Evolutionary conservation across 2,113 vertebrate species (phyloP).

Genomic region (Erpornis zantholeuca): DNA sequence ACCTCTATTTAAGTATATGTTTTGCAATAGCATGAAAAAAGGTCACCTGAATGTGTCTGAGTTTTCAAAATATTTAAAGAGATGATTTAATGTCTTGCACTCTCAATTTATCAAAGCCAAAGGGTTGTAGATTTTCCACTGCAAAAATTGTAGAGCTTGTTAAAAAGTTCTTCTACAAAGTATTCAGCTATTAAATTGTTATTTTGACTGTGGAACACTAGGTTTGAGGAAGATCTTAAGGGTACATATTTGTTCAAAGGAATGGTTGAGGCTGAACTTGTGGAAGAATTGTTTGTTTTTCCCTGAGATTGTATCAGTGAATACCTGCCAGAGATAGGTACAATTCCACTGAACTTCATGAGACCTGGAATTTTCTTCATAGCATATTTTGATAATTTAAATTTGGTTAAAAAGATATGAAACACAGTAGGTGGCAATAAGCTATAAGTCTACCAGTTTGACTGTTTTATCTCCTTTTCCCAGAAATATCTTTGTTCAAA

Average conservation of each 20-base stretch:
- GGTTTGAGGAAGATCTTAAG: not conserved
- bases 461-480: not conserved
- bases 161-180: not conserved
- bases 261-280: not conserved
- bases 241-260: not conserved
- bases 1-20: not conserved
- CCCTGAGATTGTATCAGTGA: not conserved
- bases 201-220: not conserved
- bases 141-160: not conserved
- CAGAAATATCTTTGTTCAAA: not conserved
- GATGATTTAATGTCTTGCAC: not conserved
- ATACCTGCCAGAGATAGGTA: not conserved
- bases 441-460: not conserved
- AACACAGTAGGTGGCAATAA: not conserved
- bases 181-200: not conserved
- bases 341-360: not conserved
- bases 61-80: not conserved
- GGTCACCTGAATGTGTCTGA: not conserved
- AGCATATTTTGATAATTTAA: not conserved
- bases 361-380: not conserved
- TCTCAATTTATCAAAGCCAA: not conserved
- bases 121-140: not conserved
- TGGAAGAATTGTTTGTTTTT: not conserved
- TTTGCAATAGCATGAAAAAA: not conserved
- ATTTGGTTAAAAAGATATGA: not conserved